phyloP scores from a whole-genome alignment of 2,113 vertebrate species.

The Strigops habroptila region DNA sequence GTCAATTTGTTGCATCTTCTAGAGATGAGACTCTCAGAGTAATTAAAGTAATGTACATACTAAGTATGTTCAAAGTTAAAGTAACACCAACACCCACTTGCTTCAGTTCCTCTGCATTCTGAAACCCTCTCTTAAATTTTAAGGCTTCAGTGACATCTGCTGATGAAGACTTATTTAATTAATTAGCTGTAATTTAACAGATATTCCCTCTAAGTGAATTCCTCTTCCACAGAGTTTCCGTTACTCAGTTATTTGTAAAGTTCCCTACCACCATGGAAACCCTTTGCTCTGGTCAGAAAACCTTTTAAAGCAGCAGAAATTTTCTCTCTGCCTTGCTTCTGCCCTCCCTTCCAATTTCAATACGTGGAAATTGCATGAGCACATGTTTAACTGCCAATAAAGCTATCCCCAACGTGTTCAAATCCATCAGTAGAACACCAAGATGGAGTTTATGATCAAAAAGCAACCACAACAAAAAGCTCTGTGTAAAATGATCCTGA shows the following conservation, averaged over 20 bases:
- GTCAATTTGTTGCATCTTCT: neutral
- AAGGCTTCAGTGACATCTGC: constrained; percentile 47
- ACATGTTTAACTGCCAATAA: neutral
- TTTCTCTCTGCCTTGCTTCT: neutral
- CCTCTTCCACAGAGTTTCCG: neutral
- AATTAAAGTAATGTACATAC: neutral
- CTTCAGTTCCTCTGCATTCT: neutral
- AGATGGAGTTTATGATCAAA: neutral
- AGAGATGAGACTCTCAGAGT: neutral
- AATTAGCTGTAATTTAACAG: neutral
- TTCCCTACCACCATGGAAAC: neutral
- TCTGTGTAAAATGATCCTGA: neutral
- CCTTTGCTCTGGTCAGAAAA: neutral
- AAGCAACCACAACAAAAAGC: neutral
- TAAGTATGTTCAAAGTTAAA: neutral
- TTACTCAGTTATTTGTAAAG: neutral
- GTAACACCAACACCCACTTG: neutral
- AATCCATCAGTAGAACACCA: neutral
- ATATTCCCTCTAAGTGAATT: neutral
- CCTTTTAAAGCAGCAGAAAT: neutral
- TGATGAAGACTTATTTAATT: constrained; percentile 11
- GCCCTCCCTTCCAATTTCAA: neutral
- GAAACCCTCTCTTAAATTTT: neutral
- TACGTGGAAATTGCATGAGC: neutral
- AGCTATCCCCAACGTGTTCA: neutral